A percentile compares a stretch with the other conserved stretches of the same genome.
Evolutionary conservation across 1,140 invertebrate species (phyloP).

Genomic region (Brachystomella parvula): DNA sequence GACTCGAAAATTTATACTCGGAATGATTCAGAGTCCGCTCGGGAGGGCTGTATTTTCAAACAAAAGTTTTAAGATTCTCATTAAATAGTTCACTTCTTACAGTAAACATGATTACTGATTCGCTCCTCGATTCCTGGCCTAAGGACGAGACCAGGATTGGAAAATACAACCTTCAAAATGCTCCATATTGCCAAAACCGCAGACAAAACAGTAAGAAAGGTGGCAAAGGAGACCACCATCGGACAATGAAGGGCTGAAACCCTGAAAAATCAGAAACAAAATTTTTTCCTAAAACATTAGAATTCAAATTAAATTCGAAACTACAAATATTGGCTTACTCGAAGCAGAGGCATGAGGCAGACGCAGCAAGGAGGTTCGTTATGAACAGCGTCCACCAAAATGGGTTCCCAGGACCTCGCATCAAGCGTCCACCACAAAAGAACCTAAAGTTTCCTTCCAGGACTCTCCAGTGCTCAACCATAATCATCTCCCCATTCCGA

Average conservation of each 20-base stretch:
- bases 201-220: not conserved
- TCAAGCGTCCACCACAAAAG: not conserved
- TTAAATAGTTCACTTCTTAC: not conserved
- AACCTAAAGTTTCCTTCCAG: conserved; percentile 17
- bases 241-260: not conserved
- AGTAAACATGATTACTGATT: not conserved
- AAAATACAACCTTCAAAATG: not conserved
- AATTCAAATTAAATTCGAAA: not conserved
- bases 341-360: not conserved
- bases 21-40: no score
- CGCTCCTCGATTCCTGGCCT: not conserved
- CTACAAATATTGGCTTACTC: conserved; percentile 1
- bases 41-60: no score
- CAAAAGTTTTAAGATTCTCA: no score
- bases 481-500: not conserved
- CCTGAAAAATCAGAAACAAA: not conserved
- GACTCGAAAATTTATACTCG: no score
- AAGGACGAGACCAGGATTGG: not conserved
- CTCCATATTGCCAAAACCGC: not conserved
- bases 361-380: not conserved
- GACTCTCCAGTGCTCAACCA: conserved; percentile 14
- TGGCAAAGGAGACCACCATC: not conserved
- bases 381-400: not conserved
- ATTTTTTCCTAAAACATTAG: not conserved
- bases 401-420: not conserved